Evolutionary conservation across 1,140 invertebrate genomes (phyloP).

Genomic region (Ostrea edulis): DNA sequence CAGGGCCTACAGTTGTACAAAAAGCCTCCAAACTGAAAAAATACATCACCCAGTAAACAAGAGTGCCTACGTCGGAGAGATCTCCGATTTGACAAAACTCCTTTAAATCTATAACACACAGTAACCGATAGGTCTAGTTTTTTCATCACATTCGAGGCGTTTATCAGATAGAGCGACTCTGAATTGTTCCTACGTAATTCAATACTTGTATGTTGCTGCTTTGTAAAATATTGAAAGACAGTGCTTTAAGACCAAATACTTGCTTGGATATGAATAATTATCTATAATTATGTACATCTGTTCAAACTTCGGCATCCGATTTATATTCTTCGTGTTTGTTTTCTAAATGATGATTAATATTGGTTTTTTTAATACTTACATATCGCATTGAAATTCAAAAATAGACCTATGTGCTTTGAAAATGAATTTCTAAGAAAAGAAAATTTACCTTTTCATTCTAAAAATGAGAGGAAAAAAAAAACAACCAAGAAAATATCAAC

Average conservation of each 20-base stretch:
- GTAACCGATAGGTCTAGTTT: not conserved
- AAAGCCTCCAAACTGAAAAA: conserved; percentile 3
- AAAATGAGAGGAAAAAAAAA: not conserved
- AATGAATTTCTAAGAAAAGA: no score
- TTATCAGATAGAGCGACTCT: not conserved
- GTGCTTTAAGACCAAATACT: no score
- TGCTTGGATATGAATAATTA: no score
- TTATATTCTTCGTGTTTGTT: not conserved
- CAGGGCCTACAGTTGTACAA: not conserved
- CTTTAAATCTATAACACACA: conserved; percentile 13
- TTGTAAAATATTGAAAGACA: no score
- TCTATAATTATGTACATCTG: no score
- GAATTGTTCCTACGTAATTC: conserved; percentile 15
- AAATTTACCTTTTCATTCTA: not conserved
- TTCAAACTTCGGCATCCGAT: no score
- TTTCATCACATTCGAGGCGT: conserved; percentile 11
- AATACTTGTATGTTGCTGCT: conserved; percentile 6
- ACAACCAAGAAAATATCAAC: not conserved
- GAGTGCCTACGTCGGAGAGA: not conserved
- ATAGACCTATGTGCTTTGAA: no score
- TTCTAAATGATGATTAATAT: not conserved
- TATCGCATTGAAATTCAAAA: not conserved
- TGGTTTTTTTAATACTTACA: not conserved
- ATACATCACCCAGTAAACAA: conserved; percentile 18
- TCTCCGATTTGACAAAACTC: conserved; percentile 3